Evolutionary conservation across 2,888 invertebrate species (phyloP).

Genomic region (Dicyrtomina minuta): DNA sequence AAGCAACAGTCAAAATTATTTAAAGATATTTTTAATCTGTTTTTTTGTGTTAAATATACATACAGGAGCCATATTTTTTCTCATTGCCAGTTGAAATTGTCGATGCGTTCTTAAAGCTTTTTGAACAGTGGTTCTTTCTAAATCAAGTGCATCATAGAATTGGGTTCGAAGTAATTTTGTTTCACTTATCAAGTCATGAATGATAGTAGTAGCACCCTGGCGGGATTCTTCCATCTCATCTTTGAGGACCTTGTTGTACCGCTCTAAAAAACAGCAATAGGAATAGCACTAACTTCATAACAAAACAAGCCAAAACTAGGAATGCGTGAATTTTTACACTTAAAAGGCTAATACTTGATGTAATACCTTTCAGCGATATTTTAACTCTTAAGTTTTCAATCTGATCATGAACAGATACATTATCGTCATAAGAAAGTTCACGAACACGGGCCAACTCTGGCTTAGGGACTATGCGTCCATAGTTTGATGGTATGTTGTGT

Average conservation of each 20-base stretch:
- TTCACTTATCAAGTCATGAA: constrained; percentile 47
- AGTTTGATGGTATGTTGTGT: constrained; percentile 41
- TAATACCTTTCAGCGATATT: constrained; percentile 45
- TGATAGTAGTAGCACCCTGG: constrained; percentile 33
- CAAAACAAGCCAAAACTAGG: no score
- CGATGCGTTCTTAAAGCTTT: constrained; percentile 50
- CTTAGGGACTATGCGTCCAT: constrained; percentile 44
- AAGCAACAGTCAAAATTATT: no score
- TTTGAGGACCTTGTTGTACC: constrained; percentile 48
- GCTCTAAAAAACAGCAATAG: constrained; percentile 28
- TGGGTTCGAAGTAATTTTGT: constrained; percentile 45
- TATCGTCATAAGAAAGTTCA: constrained; percentile 31
- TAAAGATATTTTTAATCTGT: no score
- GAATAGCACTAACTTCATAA: neutral
- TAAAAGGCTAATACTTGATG: neutral
- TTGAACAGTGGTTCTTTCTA: constrained; percentile 50
- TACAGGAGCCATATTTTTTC: no score
- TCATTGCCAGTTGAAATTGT: constrained; percentile 50
- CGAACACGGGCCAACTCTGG: constrained; percentile 4
- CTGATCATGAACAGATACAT: constrained; percentile 50
- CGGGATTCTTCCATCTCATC: constrained; percentile 50
- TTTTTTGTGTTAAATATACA: no score
- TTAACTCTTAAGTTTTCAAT: constrained; percentile 52
- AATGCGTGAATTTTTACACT: neutral
- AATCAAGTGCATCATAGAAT: constrained; percentile 46